Percentiles rank a stretch among this genome's conserved stretches.
Evolutionary conservation across 2,797 vertebrate species (phyloP).

Genomic region (Falco berigora): DNA sequence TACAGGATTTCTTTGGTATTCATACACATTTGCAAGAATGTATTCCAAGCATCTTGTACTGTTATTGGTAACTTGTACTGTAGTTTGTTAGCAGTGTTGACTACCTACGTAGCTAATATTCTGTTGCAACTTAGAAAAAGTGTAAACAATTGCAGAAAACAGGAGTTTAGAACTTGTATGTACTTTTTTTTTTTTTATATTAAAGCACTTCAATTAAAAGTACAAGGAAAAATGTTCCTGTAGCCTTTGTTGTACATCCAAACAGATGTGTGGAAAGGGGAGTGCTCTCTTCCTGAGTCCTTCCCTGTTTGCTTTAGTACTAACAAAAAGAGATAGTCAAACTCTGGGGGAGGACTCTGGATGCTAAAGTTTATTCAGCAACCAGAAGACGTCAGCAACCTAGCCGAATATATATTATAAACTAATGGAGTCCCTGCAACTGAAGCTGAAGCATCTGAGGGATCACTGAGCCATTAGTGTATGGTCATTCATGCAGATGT

Average conservation of each 20-base stretch:
- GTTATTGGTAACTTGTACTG: constrained; percentile 71
- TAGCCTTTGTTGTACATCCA: neutral
- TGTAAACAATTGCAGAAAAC: constrained; percentile 64
- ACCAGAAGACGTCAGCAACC: neutral
- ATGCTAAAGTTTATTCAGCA: neutral
- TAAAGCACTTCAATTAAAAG: constrained; percentile 49
- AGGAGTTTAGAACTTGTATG: constrained; percentile 61
- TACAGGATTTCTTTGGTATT: constrained; percentile 23
- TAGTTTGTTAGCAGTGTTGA: constrained; percentile 74
- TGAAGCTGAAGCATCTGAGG: accelerated
- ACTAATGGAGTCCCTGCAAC: accelerated
- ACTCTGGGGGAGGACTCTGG: neutral
- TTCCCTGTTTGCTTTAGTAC: neutral
- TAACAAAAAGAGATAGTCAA: neutral
- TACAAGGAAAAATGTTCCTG: neutral
- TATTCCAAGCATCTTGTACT: constrained; percentile 56
- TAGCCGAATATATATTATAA: neutral
- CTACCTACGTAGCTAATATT: constrained; percentile 63
- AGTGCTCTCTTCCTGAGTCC: neutral
- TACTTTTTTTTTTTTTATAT: constrained; percentile 33
- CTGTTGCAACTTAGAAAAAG: constrained; percentile 69
- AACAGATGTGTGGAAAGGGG: neutral
- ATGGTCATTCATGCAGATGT: neutral
- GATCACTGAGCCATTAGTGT: neutral
- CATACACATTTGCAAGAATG: constrained; percentile 55